A percentile compares a stretch with the other conserved stretches of the same genome.
phyloP scores from a whole-genome alignment of 2,888 invertebrate species.

The Cylindroiulus punctatus region DNA sequence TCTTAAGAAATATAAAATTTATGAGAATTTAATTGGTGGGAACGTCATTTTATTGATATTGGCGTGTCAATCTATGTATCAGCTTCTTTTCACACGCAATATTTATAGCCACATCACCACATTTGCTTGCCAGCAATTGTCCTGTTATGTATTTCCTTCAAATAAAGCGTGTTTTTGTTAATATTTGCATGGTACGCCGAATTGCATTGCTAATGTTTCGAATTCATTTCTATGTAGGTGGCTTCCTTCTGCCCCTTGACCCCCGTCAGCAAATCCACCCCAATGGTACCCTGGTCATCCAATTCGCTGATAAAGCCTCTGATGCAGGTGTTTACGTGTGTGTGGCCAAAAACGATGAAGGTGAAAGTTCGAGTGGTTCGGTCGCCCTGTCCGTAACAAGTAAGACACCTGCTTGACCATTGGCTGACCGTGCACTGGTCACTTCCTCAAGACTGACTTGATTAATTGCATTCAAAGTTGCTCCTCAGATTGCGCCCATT shows the following conservation, averaged over 20 bases:
- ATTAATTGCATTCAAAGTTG: conserved; percentile 51
- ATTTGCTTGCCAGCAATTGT: too few species aligned
- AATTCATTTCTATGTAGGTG: conserved; percentile 60
- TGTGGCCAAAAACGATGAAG: conserved; percentile 63
- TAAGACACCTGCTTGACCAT: conserved; percentile 13
- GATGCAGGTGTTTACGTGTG: conserved; percentile 66
- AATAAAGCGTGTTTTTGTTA: too few species aligned
- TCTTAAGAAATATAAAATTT: too few species aligned
- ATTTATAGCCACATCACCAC: too few species aligned
- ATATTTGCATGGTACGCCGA: too few species aligned
- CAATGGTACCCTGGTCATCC: conserved; percentile 65
- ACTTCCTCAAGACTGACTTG: conserved; percentile 7
- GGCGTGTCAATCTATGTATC: too few species aligned
- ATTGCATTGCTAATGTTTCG: too few species aligned
- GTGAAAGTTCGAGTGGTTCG: conserved; percentile 59
- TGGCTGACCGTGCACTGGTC: background rate
- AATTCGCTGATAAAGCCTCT: conserved; percentile 63
- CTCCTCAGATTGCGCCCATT: conserved; percentile 58
- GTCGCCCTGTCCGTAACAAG: conserved; percentile 50
- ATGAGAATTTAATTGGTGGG: too few species aligned
- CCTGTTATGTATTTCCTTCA: too few species aligned
- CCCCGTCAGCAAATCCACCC: conserved; percentile 64
- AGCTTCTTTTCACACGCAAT: too few species aligned
- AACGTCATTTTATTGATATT: too few species aligned
- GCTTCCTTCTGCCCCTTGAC: conserved; percentile 64